Percentiles rank a stretch among this genome's conserved stretches.
phyloP scores from a whole-genome alignment of 1,140 invertebrate species.

The Pogonognathellus flavescens region DNA sequence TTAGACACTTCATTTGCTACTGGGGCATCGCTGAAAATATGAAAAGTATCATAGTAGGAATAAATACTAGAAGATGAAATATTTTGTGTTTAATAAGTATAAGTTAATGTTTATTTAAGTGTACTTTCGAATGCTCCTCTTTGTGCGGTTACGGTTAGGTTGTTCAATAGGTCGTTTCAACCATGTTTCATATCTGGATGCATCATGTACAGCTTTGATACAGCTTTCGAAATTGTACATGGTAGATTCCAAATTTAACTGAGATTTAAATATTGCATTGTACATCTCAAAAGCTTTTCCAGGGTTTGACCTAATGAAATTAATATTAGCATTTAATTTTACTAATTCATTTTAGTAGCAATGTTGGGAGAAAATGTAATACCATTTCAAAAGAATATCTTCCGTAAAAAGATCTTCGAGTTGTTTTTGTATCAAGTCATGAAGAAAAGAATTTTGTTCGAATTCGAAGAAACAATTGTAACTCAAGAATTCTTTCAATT shows the following conservation, averaged over 20 bases:
- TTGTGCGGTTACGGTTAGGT: slow-evolving; percentile 9
- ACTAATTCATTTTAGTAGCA: too few relatives aligned
- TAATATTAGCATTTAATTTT: too few relatives aligned
- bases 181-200: slow-evolving; percentile 22
- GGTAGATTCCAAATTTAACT: slow-evolving; percentile 27
- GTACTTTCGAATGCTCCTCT: slow-evolving; percentile 5
- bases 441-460: slow-evolving; percentile 27
- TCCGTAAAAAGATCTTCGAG: slow-evolving; percentile 54
- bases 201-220: slow-evolving; percentile 28
- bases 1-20: background rate
- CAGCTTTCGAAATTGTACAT: slow-evolving; percentile 59
- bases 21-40: background rate
- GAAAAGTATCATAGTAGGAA: too few relatives aligned
- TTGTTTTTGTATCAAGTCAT: slow-evolving; percentile 54
- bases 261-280: slow-evolving; percentile 32
- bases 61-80: too few relatives aligned
- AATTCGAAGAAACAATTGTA: slow-evolving; percentile 57
- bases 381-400: slow-evolving; percentile 59
- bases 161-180: slow-evolving; percentile 54
- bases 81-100: background rate
- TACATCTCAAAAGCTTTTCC: slow-evolving; percentile 49
- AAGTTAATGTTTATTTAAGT: background rate
- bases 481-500: slow-evolving; percentile 53
- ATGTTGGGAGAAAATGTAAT: too few relatives aligned
- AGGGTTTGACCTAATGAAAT: slow-evolving; percentile 49